These are phyloP conservation scores for Spisula subtruncata DNA, from an alignment of 2,888 invertebrate genomes.

Conservation along the genomic window DNA sequence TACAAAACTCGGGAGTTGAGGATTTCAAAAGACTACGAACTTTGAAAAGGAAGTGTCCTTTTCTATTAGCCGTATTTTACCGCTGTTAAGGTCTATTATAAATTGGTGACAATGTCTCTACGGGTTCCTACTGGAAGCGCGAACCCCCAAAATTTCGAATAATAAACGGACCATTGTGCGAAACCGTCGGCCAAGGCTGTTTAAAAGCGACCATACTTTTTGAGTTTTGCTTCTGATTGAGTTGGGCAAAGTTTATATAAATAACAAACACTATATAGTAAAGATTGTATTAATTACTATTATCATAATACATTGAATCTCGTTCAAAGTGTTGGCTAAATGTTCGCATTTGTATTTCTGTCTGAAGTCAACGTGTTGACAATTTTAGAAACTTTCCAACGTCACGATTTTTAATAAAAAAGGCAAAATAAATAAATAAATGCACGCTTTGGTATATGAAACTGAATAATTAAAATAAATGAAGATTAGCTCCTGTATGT, in stretches of 20 bases:
- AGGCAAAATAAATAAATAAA: background rate
- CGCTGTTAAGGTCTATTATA: conserved; percentile 49
- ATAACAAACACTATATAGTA: conserved; percentile 26
- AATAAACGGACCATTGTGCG: conserved; percentile 61
- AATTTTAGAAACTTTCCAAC: too few species aligned
- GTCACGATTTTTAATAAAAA: background rate
- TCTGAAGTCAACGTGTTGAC: background rate
- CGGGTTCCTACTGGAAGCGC: conserved; percentile 45
- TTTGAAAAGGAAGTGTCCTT: conserved; percentile 63
- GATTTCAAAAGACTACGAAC: conserved; percentile 57
- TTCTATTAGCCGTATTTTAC: conserved; percentile 59
- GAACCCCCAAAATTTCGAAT: conserved; percentile 64
- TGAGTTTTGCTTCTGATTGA: conserved; percentile 46
- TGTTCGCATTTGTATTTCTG: background rate
- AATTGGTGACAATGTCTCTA: conserved; percentile 48
- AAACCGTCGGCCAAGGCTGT: conserved; percentile 49
- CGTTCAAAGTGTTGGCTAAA: background rate
- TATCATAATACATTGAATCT: too few species aligned
- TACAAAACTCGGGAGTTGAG: conserved; percentile 29
- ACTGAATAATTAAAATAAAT: too few species aligned
- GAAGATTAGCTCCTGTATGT: too few species aligned
- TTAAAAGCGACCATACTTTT: conserved; percentile 46
- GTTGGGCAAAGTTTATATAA: conserved; percentile 59
- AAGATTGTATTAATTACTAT: background rate
- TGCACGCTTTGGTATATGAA: background rate